A percentile compares a stretch with the other conserved stretches of the same genome.
Evolutionary conservation across 2,888 invertebrate genomes (phyloP).

Genomic region (Cheilosia urbana): DNA sequence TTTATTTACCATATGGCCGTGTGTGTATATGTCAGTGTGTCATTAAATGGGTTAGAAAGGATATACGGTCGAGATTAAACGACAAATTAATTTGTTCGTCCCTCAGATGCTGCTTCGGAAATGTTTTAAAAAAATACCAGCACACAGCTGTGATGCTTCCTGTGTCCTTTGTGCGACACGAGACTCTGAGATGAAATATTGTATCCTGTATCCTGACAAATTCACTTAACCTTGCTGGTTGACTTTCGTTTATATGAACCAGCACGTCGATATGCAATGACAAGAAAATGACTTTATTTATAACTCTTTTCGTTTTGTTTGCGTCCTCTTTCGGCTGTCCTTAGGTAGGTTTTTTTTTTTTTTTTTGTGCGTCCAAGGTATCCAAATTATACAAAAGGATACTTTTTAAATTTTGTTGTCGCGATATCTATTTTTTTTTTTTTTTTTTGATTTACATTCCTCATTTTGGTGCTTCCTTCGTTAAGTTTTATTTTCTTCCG

Average conservation of each 20-base stretch:
- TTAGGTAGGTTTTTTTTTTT: not conserved
- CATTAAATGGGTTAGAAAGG: constrained; percentile 42
- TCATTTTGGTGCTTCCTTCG: constrained; percentile 19
- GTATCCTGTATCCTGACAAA: constrained; percentile 64
- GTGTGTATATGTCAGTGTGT: constrained; percentile 4
- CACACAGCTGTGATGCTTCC: constrained; percentile 44
- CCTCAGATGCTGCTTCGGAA: constrained; percentile 1
- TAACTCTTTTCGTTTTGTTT: not conserved
- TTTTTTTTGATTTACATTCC: constrained; percentile 48
- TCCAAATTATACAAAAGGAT: constrained; percentile 22
- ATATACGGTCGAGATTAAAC: constrained; percentile 29
- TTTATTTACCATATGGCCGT: constrained; percentile 45
- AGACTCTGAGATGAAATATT: constrained; percentile 48
- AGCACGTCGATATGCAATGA: constrained; percentile 45
- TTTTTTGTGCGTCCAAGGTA: constrained; percentile 10
- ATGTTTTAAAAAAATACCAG: constrained; percentile 23
- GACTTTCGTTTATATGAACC: constrained; percentile 38
- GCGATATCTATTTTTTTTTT: constrained; percentile 9
- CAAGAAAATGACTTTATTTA: constrained; percentile 31
- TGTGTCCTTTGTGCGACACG: constrained; percentile 6
- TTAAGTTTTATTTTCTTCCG: constrained; percentile 30
- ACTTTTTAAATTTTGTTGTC: not conserved
- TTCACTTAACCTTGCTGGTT: constrained; percentile 56
- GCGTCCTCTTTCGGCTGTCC: not conserved
- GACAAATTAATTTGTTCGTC: constrained; percentile 51